Percentiles rank a stretch among this genome's conserved stretches.
Evolutionary conservation across 2,888 invertebrate genomes (phyloP).

Genomic region (Hydrotaea diabolus): DNA sequence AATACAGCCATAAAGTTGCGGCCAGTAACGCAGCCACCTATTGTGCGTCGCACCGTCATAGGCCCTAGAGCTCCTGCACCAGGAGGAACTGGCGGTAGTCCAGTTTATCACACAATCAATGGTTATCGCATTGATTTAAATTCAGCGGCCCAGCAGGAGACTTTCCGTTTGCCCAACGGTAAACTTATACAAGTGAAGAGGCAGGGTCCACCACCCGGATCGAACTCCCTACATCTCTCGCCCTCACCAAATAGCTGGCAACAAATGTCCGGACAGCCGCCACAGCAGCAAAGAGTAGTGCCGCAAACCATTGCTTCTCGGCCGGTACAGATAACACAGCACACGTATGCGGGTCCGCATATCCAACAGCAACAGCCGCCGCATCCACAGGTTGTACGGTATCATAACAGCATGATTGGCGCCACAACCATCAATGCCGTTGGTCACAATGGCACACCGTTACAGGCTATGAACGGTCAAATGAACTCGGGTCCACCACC

Average conservation of each 20-base stretch:
- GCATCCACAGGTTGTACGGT: slow-evolving; percentile 72
- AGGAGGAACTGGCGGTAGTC: slow-evolving; percentile 70
- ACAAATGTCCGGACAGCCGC: slow-evolving; percentile 61
- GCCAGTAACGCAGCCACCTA: slow-evolving; percentile 68
- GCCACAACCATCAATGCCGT: slow-evolving; percentile 59
- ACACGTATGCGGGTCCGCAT: slow-evolving; percentile 58
- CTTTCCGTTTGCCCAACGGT: slow-evolving; percentile 80
- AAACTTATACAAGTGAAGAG: slow-evolving; percentile 81
- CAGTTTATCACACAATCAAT: slow-evolving; percentile 80
- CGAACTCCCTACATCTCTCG: slow-evolving; percentile 33
- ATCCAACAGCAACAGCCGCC: slow-evolving; percentile 66
- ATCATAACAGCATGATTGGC: slow-evolving; percentile 66
- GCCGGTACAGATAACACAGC: slow-evolving; percentile 68
- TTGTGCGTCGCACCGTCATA: slow-evolving; percentile 76
- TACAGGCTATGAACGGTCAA: slow-evolving; percentile 69
- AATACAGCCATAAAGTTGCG: slow-evolving; percentile 76
- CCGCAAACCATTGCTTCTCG: slow-evolving; percentile 63
- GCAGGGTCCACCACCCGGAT: slow-evolving; percentile 72
- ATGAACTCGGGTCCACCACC: slow-evolving; percentile 46
- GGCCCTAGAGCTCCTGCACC: slow-evolving; percentile 71
- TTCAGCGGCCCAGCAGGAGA: slow-evolving; percentile 80
- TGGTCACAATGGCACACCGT: slow-evolving; percentile 66
- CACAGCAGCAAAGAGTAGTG: slow-evolving; percentile 58
- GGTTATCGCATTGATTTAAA: slow-evolving; percentile 81
- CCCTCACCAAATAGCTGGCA: slow-evolving; percentile 64